Base-by-base conservation (phyloP, 2,797 vertebrate genomes). In the Phoeniculus purpureus region DNA sequence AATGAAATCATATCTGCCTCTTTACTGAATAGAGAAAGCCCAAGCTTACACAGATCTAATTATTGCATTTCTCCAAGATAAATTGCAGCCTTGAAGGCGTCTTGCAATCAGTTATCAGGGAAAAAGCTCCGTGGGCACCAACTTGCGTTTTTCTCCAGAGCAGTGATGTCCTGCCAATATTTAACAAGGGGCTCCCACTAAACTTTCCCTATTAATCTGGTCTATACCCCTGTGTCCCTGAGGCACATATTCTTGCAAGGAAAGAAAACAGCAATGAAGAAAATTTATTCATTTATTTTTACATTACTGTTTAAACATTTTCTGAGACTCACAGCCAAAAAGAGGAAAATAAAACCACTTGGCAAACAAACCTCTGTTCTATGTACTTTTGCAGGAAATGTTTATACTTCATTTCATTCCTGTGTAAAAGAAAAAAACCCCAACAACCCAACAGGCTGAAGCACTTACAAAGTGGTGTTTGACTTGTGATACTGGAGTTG, bases 231-330 rank as follows among this genome's bases (percentile, higher is more conserved):
- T 65, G 55, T 91, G 93, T 90, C 87, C 87, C 87, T 45, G 47
- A 89, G 93, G 93, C 55, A 12, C 76, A 79, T 81, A 92, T 81
- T 85, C 90, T 96, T 93, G 67, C 31, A 75, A 58, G 74, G 79
- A 94, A 93, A 94, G 89, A 95, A 96, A 96, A 94, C 48, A 88
- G 67, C 61, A 95, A 94, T 60, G 85, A 90, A 93, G 84, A 94
- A 94, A 95, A 92, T 92, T 47, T 91, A 93, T 93, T 96, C 68
- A 95, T 94, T 96, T 96, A 91, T 94, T 95, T 96, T 96, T 95
- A 94, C 87, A 91, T 93, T 93, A 43, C 94, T 87, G 79, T 93
- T 84, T 95, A 95, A 95, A 94, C 86, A 89, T 93, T 94, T 94
- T 96, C 48, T 94, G 94, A 90, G 90, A 90, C 83, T 96, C 94